Base-by-base conservation (phyloP, 2,797 vertebrate genomes). In the Sebastes trivittatus region DNA sequence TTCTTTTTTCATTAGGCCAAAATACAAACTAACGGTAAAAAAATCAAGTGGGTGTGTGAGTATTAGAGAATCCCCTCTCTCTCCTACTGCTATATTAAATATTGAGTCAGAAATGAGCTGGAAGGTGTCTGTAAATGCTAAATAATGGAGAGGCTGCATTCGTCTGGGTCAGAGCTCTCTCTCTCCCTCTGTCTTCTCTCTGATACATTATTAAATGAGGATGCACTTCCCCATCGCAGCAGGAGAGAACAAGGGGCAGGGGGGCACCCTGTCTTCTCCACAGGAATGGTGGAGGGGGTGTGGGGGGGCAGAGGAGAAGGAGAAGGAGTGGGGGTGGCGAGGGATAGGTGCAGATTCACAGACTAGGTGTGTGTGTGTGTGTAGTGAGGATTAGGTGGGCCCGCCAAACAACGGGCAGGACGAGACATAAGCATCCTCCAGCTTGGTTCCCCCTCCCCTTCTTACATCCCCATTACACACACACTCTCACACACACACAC, bases 161-260 rank as follows among this genome's bases (percentile, higher is more conserved):
- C 95, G 97, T 96, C 96, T 97, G 88, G 91, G 97, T 97, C 97
- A 97, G 96, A 96, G 96, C 97, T 88, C 92, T 88, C 88, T 86
- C 89, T 87, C 85, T 78, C 89, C 96, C 96, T 92, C 81, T 96
- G 96, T 96, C 90, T 94, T 91, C 81, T 76, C 96, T 97, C 96
- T 98, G 97, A 99, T 99, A 97, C 97, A 99, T 99, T 99, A 99
- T 98, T 99, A 97, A 98, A 97, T 97, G 96, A 97, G 97, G 97
- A 98, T 97, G 96, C 97, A 96, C 97, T 97, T 98, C 97, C 97
- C 96, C 96, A 95, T 95, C 95, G 95, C 97, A 96, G 97, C 97
- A 96, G 97, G 96, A 93, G 93, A 91, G 93, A 91, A 93, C 91
- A 88, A 89, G 91, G 92, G 91, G 92, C 95, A 95, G 94, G 97